Percentiles rank a stretch among this genome's conserved stretches.
Evolutionary conservation across 2,113 vertebrate species (phyloP).

Genomic region (Pipa parva): DNA sequence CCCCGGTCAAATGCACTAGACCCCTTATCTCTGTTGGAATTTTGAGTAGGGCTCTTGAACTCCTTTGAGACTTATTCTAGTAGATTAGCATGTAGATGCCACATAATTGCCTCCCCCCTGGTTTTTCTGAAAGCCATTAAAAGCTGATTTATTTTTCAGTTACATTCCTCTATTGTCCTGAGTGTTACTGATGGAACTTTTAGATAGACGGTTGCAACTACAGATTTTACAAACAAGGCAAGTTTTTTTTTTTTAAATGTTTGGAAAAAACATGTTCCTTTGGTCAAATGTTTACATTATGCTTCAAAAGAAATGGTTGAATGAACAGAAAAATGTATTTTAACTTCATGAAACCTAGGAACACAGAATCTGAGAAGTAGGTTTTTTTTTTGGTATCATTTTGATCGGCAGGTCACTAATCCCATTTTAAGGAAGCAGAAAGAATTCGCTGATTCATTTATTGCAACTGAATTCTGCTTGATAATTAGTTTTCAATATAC

Average conservation of each 20-base stretch:
- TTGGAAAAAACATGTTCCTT: slow-evolving; percentile 17
- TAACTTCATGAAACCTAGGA: neutral
- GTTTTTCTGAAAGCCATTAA: slow-evolving; percentile 86
- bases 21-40: slow-evolving; percentile 86
- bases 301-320: neutral
- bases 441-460: slow-evolving; percentile 20
- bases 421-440: neutral
- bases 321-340: neutral
- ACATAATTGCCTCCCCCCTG: slow-evolving; percentile 87
- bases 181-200: slow-evolving; percentile 65
- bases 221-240: slow-evolving; percentile 45
- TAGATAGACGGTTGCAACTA: slow-evolving; percentile 50
- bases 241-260: slow-evolving; percentile 27
- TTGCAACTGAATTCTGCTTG: slow-evolving; percentile 15
- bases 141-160: slow-evolving; percentile 74
- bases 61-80: slow-evolving; percentile 81
- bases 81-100: slow-evolving; percentile 91
- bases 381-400: neutral
- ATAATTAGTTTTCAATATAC: slow-evolving; percentile 1
- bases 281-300: slow-evolving; percentile 24
- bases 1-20: slow-evolving; percentile 59
- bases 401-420: neutral
- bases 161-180: slow-evolving; percentile 66
- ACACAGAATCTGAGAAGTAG: rapidly evolving
- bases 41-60: slow-evolving; percentile 81